Evolutionary conservation across 2,797 vertebrate genomes (phyloP).

Genomic region (Eleutherodactylus coqui): DNA sequence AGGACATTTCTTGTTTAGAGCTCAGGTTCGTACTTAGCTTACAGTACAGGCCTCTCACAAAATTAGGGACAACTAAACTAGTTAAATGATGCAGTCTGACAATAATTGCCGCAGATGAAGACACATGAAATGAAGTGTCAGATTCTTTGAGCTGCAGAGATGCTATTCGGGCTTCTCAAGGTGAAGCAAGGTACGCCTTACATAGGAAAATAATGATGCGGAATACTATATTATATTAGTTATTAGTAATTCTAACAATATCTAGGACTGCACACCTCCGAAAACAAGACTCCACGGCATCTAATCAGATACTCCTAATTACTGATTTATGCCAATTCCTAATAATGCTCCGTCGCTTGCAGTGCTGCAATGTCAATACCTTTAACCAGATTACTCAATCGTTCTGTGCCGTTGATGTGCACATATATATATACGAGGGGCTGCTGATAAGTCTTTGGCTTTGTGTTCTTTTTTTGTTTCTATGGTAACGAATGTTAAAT

Average conservation of each 20-base stretch:
- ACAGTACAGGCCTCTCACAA: conserved; percentile 43
- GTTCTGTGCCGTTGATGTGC: too few relatives aligned
- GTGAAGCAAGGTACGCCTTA: conserved; percentile 24
- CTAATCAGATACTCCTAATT: neutral
- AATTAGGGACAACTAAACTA: conserved; percentile 32
- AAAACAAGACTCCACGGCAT: neutral
- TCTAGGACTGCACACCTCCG: neutral
- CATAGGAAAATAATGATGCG: neutral
- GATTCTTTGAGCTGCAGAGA: neutral
- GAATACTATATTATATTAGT: neutral
- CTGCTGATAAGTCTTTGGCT: too few relatives aligned
- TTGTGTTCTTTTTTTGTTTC: too few relatives aligned
- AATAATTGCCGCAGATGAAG: conserved; percentile 60
- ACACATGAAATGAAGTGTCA: conserved; percentile 27
- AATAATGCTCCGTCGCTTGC: neutral
- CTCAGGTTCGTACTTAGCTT: conserved; percentile 52
- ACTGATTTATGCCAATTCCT: neutral
- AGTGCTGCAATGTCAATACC: neutral
- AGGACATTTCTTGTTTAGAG: conserved; percentile 34
- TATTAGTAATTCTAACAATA: neutral
- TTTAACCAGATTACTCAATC: neutral
- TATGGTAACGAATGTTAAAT: too few relatives aligned
- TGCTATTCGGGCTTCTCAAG: conserved; percentile 34
- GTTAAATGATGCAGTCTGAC: conserved; percentile 68
- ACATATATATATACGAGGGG: too few relatives aligned